Evolutionary conservation across 1,140 invertebrate genomes (phyloP).

Genomic region (Spodoptera frugiperda): DNA sequence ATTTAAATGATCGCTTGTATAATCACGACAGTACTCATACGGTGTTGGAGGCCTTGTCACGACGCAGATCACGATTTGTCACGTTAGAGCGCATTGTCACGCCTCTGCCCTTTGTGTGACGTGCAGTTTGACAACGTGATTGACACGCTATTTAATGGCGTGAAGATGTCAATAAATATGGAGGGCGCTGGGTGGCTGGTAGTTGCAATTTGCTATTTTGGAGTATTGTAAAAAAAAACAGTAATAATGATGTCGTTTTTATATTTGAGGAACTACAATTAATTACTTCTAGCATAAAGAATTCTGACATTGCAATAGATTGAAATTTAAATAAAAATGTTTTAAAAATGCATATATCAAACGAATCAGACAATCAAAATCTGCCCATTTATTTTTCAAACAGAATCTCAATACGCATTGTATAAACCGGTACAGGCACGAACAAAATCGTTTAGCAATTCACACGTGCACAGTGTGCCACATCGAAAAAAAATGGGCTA

Average conservation of each 20-base stretch:
- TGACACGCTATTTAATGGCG: slow-evolving; percentile 26
- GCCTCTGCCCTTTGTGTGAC: slow-evolving; percentile 3
- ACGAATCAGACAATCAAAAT: no score
- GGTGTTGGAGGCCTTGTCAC: slow-evolving; percentile 23
- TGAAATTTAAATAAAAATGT: no score
- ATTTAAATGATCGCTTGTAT: slow-evolving; percentile 11
- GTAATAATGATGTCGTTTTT: no score
- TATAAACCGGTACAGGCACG: slow-evolving; percentile 6
- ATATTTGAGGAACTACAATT: no score
- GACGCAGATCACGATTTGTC: slow-evolving; percentile 33
- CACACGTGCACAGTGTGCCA: slow-evolving; percentile 34
- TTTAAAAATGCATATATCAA: no score
- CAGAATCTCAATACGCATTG: slow-evolving; percentile 5
- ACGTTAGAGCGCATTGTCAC: slow-evolving; percentile 30
- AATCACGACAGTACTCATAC: slow-evolving; percentile 16
- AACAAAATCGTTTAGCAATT: slow-evolving; percentile 43
- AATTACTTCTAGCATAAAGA: no score
- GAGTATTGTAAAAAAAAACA: no score
- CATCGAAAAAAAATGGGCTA: slow-evolving; percentile 6
- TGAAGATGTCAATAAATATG: not conserved
- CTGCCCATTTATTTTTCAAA: slow-evolving; percentile 11
- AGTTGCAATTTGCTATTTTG: no score
- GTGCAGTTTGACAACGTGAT: slow-evolving; percentile 28
- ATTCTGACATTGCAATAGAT: no score
- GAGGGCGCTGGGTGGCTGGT: no score